Base-by-base conservation (phyloP, 2,888 invertebrate genomes). In the Nudaria mundana region DNA sequence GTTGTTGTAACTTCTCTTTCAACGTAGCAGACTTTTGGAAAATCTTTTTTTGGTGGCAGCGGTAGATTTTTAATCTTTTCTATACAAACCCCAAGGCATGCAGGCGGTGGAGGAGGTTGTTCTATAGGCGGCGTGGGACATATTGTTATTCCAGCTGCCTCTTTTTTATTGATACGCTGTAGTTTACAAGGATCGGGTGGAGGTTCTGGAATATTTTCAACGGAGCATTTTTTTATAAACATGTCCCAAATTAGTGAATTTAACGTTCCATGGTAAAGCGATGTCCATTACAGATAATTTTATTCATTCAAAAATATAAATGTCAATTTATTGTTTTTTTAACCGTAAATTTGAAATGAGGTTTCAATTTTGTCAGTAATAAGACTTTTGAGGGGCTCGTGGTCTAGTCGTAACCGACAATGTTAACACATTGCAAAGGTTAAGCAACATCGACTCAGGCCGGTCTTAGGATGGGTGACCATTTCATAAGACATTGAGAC, bases 1-100 rank as follows among this genome's bases (percentile, higher is more conserved):
- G 62, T 54, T 1, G 63, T 62, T 5, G 77, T 66, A 8, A 25
- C 6, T 44, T 67, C 59, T 32, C 66, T 63, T 23, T 65, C 61
- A 1, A 77, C 74, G 0, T 46, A 20, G 36, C 77, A 80, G 5
- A 71, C 66, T 7, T 58, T 48, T 4, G 65, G 66, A 0, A 56
- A 40, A 0, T 50, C 11, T 3, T 37, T 31, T 1, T 36, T 1
- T 18, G 3, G 40, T 0, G 52, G 26, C 5, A 74, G 24, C 1
- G 65, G 62, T 5, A 65, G 66, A 24, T 83, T 81, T 37, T 81
- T 84, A 0, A 85, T 61, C 52, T 48, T 76, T 32, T 83, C 81
- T n/a, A 71, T 63, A 38, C 80, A 81, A 10, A 82, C 16, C 0
- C 64, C 81, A 1, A 57, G 37, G 24, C 83, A 83, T 0, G 39